These are phyloP conservation scores for Spinus pinus DNA, from an alignment of 2,797 vertebrate species.

Conservation along the genomic window DNA sequence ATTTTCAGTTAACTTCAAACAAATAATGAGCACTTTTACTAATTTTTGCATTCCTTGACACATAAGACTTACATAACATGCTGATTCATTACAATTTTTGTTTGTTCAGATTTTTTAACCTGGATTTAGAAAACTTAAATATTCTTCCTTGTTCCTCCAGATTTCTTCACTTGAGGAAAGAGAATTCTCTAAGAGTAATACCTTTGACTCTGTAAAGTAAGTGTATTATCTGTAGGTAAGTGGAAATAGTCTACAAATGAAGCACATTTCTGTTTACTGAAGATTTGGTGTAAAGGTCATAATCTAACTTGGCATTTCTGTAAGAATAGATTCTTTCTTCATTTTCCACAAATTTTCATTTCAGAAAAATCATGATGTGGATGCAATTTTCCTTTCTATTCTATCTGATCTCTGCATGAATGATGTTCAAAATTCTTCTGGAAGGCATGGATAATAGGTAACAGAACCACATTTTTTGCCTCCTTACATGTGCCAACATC, in stretches of 20 bases:
- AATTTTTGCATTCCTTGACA: not conserved
- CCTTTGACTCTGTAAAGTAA: not conserved
- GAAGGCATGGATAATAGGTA: conserved; percentile 26
- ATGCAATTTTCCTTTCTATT: not conserved
- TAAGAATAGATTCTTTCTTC: not conserved
- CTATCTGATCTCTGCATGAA: not conserved
- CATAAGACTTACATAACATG: not conserved
- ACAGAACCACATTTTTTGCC: conserved; percentile 28
- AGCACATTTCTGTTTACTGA: not conserved
- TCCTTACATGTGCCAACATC: not conserved
- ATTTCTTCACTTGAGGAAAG: not conserved
- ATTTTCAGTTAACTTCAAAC: not conserved
- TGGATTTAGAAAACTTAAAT: not conserved
- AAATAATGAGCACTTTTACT: not conserved
- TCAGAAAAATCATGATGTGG: not conserved
- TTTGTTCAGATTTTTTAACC: not conserved
- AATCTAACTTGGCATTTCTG: not conserved
- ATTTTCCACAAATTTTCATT: not conserved
- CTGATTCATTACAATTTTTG: not conserved
- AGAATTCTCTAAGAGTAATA: not conserved
- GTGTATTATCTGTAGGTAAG: not conserved
- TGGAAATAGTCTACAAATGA: not conserved
- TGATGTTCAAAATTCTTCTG: not conserved
- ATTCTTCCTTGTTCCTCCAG: not conserved
- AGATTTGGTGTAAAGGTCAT: not conserved